Evolutionary conservation across 2,797 vertebrate genomes (phyloP).

Genomic region (Falco naumanni): DNA sequence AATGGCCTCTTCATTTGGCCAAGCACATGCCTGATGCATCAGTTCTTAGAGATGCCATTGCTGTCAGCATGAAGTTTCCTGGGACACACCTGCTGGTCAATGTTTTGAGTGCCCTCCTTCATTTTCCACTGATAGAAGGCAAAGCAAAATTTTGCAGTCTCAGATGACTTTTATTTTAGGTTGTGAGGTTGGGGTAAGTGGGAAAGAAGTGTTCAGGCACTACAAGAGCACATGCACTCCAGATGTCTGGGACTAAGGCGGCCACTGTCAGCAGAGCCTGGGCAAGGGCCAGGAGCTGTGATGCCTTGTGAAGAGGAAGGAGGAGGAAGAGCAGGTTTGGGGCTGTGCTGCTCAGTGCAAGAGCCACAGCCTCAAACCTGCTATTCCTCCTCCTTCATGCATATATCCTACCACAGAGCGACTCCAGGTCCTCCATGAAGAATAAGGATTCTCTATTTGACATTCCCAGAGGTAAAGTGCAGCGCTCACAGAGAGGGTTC

Average conservation of each 20-base stretch:
- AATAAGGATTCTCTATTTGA: not conserved
- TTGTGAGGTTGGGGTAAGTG: not conserved
- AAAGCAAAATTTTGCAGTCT: not conserved
- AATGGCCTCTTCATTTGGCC: not conserved
- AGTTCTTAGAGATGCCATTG: not conserved
- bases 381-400: not conserved
- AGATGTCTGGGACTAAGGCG: not conserved
- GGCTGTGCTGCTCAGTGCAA: no score
- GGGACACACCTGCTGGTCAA: not conserved
- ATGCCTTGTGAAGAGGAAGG: not conserved
- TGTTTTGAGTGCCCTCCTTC: not conserved
- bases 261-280: not conserved
- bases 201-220: not conserved
- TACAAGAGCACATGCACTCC: fast-evolving
- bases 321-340: not conserved
- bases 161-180: not conserved
- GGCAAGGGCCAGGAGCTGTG: not conserved
- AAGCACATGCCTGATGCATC: not conserved
- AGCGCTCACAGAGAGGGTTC: not conserved
- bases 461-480: not conserved
- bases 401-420: not conserved
- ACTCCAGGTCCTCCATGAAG: not conserved
- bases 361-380: no score
- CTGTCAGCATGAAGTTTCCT: not conserved
- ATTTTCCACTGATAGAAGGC: not conserved